Evolutionary conservation across 2,797 vertebrate species (phyloP), one percentile per base, ranked within the genome.

Genomic region (Netta rufina): DNA sequence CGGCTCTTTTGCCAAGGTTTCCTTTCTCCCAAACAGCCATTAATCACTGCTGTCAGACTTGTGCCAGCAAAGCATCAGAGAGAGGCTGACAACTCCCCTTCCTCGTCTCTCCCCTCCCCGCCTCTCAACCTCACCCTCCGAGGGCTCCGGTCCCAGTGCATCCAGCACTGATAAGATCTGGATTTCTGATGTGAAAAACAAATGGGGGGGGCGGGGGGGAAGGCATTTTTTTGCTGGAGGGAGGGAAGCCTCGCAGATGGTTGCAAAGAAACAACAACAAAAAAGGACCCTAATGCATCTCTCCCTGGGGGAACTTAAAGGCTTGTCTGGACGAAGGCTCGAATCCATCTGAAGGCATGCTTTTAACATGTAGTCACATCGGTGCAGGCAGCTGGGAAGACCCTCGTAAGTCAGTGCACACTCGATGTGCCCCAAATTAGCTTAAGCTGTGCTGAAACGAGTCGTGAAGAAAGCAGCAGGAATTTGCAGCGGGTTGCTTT

Each of bases 1-100:
- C 93, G 94, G 93, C 94, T 95, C 38, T 0, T 83, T 79, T 72
- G 93, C 95, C 92, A 95, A 96, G 90, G 65, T 76, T 93, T 89
- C 84, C n/a, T 94, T 83, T 85, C 89, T 93, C 93, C 93, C 53
- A 21, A 84, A 81, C 61, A 2, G 38, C 67, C 91, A 39, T 96
- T 87, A 92, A 90, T 96, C 95, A 75, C 76, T 2, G 41, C 72
- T 53, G 70, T 25, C 58, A 20, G 43, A 19, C 47, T 2, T 13
- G 66, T 89, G 93, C 92, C 92, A 94, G 91, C 33, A 43, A 11
- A 77, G 87, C 81, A 13, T 16, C 25, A 1, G 54, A 47, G 54
- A 47, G 71, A 58, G 83, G 78, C 74, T 1, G 47, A 32, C 71
- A 51, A 13, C 92, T 61, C 61, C 87, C 92, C 53, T 90, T 88